Base-by-base conservation (phyloP, 2,797 vertebrate species). In the Typhlichthys eigenmanni region DNA sequence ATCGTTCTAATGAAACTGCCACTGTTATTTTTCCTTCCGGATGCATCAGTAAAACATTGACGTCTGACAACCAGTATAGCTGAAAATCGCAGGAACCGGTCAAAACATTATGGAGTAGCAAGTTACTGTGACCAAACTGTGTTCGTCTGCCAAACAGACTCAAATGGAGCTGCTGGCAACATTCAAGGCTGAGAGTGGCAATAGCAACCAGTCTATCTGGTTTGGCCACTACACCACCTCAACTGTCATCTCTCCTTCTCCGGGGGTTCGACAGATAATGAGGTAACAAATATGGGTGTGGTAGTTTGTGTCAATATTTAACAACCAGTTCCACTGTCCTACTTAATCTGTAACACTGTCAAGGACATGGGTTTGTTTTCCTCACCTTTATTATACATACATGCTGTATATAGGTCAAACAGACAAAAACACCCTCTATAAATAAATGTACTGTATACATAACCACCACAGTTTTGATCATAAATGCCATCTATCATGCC, bases 221-320 rank as follows among this genome's bases (percentile, higher is more conserved):
- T 98, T 99, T 84, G 97, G 98, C 75, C 98, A 99, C 84, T 99
- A 95, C 82, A 94, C 97, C 73, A 98, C 97, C 8, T 99, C 97
- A 59, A 95, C 95, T 6, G 88, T 98, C 34, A 90, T 99, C 80
- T 98, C 97, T 0, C 87, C 95, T 1, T 91, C 90, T 50, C 96
- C 96, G 1, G 96, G 98, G 71, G 85, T 99, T 69, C 85, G 95
- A 59, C 79, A 90, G 12, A 55, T 95, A 67, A 98, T 99, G 96
- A 95, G 95, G 97, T 96, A 72, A 88, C 64, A 46, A 5, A 6
- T 13, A 29, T 24, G 51, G 4, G 51, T 13, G 51, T 29, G 51
- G 51, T 19, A 53, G 24, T 24, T 52, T 3, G 29, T 66, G 69
- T 50, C 29, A 1, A 19, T 68, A 52, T n/a, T 57, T 57, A 1